phyloP scores from a whole-genome alignment of 2,113 vertebrate species.

The Tyrannus savana region DNA sequence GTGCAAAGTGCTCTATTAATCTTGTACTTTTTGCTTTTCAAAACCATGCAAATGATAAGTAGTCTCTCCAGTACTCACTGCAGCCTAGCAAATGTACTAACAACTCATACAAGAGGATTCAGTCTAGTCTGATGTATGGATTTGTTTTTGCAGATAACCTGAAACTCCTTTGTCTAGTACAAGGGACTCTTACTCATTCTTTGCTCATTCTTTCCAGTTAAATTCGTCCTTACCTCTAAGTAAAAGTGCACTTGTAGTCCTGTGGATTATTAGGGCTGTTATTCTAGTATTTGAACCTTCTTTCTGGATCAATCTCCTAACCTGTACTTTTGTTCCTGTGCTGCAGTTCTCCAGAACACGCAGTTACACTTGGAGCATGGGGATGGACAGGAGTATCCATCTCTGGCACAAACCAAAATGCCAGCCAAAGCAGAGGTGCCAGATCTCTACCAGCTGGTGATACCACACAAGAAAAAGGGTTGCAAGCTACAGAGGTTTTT shows the following conservation, averaged over 20 bases:
- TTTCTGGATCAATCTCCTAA: neutral
- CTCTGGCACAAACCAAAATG: neutral
- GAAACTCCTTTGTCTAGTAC: neutral
- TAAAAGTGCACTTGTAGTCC: neutral
- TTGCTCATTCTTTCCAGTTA: neutral
- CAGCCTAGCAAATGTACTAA: neutral
- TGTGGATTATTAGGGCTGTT: neutral
- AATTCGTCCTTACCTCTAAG: neutral
- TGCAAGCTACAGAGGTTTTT: accelerated
- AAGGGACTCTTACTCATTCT: neutral
- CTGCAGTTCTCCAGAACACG: neutral
- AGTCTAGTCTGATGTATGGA: neutral
- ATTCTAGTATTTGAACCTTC: neutral
- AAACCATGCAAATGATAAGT: neutral
- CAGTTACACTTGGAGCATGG: neutral
- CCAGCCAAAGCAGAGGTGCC: neutral
- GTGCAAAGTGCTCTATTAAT: neutral
- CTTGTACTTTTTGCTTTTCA: neutral
- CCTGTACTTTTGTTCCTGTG: neutral
- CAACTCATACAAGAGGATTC: neutral
- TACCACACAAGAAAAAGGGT: neutral
- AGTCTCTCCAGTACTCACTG: neutral
- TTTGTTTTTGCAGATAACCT: neutral
- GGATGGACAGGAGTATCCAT: neutral
- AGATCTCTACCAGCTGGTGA: neutral